Base-by-base conservation (phyloP, 2,888 invertebrate genomes). In the Neoscelio sp. region DNA sequence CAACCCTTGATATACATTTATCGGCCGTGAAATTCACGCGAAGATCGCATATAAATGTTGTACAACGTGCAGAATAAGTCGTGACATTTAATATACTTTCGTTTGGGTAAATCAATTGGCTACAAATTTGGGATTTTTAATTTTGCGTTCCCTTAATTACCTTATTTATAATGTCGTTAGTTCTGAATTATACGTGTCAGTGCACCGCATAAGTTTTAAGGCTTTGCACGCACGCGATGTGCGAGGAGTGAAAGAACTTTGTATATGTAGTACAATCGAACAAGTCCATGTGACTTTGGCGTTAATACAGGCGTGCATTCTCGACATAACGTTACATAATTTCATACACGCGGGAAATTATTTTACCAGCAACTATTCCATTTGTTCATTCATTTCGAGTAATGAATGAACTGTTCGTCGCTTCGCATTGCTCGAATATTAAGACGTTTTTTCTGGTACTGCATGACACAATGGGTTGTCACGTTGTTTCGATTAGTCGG, bases 211-310 rank as follows among this genome's bases (percentile, higher is more conserved):
- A 26, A 50, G 52, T 71, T 71, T 62, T 71, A 54, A 54, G 71
- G 71, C 71, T 71, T 71, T 71, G 62, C 62, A 52, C 35, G 35
- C 62, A 71, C 54, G 71, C 71, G 71, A 71, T 71, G 44, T 6
- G 40, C 18, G 5, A 40, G 35, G 30, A 56, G 67, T 58, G 68
- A 68, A 68, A 38, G 56, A 68, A 46, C 68, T 23, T 54, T 15
- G 68, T 17, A 12, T 15, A 52, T 42, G 50, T 40, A 18, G 42
- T 33, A 54, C 54, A 50, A 40, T 52, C 52, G 65, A 65, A 40
- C 33, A 8, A 52, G 56, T 56, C 46, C 7, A 13, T 10, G 15
- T 65, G 50, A 18, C 33, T 44, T 30, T 8, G 42, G 44, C 44
- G 35, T 56, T 44, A 28, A 44, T 54, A 23, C 26, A 64, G 48